phyloP scores from a whole-genome alignment of 2,113 vertebrate species.

The Silurus meridionalis region DNA sequence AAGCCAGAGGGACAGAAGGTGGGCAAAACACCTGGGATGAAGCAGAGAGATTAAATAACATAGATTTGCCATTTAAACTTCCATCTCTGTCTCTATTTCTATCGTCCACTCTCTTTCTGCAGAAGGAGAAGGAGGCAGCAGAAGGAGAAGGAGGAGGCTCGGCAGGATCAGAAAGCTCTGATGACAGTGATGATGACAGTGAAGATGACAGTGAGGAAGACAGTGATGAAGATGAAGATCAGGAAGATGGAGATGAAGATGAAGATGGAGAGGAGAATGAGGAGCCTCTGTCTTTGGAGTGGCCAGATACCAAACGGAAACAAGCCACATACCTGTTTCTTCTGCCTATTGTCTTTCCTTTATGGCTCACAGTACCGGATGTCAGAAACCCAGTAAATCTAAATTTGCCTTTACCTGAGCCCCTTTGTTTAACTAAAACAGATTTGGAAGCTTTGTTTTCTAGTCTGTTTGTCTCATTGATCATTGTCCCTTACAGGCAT shows the following conservation, averaged over 20 bases:
- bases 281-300: constrained; percentile 86
- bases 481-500: constrained; percentile 74
- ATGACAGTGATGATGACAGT: constrained; percentile 55
- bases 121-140: constrained; percentile 31
- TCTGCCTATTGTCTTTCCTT: constrained; percentile 89
- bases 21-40: constrained; percentile 2
- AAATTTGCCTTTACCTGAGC: neutral
- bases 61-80: neutral
- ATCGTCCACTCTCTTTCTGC: constrained; percentile 12
- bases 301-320: constrained; percentile 85
- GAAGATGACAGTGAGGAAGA: constrained; percentile 59
- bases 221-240: constrained; percentile 57
- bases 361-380: constrained; percentile 93
- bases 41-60: neutral
- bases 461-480: neutral
- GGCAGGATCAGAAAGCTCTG: constrained; percentile 51
- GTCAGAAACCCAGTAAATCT: constrained; percentile 83
- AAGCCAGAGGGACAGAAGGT: constrained; percentile 63
- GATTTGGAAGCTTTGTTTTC: neutral
- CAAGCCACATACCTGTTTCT: constrained; percentile 89
- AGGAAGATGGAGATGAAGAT: constrained; percentile 27
- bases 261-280: constrained; percentile 73
- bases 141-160: constrained; percentile 57
- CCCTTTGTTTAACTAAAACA: neutral
- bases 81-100: neutral